Conservation (phyloP, 2,888 invertebrate genomes). For the Minunthozetes semirufus region DNA sequence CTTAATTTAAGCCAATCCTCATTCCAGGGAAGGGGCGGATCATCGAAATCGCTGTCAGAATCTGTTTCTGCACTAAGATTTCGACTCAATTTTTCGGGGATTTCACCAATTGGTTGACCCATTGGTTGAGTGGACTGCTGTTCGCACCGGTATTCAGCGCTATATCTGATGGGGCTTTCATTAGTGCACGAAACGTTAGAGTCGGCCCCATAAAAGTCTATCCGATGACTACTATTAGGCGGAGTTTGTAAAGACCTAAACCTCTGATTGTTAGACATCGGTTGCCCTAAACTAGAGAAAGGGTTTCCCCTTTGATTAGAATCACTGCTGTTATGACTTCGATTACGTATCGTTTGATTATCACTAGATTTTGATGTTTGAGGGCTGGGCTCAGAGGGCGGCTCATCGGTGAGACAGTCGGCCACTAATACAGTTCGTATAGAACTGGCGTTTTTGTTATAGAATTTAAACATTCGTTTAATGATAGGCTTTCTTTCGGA, state of each 20-base stretch:
- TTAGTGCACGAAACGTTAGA: slow-evolving; percentile 49
- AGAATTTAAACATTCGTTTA: slow-evolving; percentile 62
- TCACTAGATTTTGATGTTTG: background rate
- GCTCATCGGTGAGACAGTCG: slow-evolving; percentile 53
- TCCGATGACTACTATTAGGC: background rate
- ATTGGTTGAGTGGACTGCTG: slow-evolving; percentile 14
- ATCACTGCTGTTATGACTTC: background rate
- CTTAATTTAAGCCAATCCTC: slow-evolving; percentile 40
- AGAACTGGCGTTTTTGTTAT: slow-evolving; percentile 69
- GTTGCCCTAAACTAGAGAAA: slow-evolving; percentile 39
- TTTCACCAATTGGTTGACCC: background rate
- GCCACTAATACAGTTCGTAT: slow-evolving; percentile 70
- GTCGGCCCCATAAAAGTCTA: slow-evolving; percentile 39
- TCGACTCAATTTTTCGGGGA: background rate
- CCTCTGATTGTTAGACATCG: slow-evolving; percentile 32
- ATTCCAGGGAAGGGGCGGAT: slow-evolving; percentile 40
- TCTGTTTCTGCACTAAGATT: slow-evolving; percentile 30
- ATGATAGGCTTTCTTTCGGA: slow-evolving; percentile 72
- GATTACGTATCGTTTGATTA: background rate
- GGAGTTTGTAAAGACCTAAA: slow-evolving; percentile 4
- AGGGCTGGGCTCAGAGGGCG: background rate
- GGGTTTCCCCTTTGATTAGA: slow-evolving; percentile 41
- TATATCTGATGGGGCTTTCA: slow-evolving; percentile 58
- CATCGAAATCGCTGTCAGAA: slow-evolving; percentile 40
- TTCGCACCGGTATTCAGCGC: slow-evolving; percentile 57